Conservation (phyloP, 1,140 invertebrate genomes). For the Glomeris maerens region DNA sequence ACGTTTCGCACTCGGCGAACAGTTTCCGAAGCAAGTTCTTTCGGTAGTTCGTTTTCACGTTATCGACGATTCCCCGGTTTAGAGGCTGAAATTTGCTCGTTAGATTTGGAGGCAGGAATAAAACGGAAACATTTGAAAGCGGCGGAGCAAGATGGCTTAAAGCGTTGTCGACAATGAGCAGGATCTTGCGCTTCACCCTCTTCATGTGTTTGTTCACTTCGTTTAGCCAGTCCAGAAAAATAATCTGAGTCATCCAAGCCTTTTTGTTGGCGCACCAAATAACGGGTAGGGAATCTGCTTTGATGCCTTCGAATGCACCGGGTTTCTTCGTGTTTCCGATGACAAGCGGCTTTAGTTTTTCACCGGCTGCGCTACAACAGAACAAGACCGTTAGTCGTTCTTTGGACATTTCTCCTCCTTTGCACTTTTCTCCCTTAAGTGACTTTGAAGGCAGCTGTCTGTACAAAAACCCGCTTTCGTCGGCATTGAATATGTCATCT, state of each 20-base stretch:
- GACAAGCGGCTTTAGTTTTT: slow-evolving; percentile 16
- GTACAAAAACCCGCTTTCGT: slow-evolving; percentile 19
- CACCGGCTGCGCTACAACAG: slow-evolving; percentile 13
- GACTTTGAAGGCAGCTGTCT: slow-evolving; percentile 15
- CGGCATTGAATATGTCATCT: slow-evolving; percentile 19
- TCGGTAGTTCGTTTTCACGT: slow-evolving; percentile 15
- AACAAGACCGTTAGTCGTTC: slow-evolving; percentile 16
- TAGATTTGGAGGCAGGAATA: slow-evolving; percentile 20
- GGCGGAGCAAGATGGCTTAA: neutral
- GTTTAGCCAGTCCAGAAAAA: slow-evolving; percentile 19
- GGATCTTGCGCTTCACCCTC: slow-evolving; percentile 12
- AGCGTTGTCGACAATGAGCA: slow-evolving; percentile 14
- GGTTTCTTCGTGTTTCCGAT: slow-evolving; percentile 18
- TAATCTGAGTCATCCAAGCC: slow-evolving; percentile 20
- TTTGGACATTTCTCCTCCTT: slow-evolving; percentile 19
- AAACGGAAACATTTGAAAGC: slow-evolving; percentile 10
- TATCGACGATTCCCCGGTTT: slow-evolving; percentile 20
- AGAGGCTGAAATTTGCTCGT: slow-evolving; percentile 20
- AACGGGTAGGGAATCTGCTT: slow-evolving; percentile 14
- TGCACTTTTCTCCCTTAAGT: slow-evolving; percentile 15
- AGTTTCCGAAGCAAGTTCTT: neutral
- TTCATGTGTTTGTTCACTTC: slow-evolving; percentile 15
- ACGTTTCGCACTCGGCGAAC: neutral
- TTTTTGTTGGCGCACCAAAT: slow-evolving; percentile 17
- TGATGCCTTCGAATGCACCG: slow-evolving; percentile 18